Evolutionary conservation across 2,113 vertebrate species (phyloP), one percentile per base, ranked within the genome.

Genomic region (Bagarius yarrelli): DNA sequence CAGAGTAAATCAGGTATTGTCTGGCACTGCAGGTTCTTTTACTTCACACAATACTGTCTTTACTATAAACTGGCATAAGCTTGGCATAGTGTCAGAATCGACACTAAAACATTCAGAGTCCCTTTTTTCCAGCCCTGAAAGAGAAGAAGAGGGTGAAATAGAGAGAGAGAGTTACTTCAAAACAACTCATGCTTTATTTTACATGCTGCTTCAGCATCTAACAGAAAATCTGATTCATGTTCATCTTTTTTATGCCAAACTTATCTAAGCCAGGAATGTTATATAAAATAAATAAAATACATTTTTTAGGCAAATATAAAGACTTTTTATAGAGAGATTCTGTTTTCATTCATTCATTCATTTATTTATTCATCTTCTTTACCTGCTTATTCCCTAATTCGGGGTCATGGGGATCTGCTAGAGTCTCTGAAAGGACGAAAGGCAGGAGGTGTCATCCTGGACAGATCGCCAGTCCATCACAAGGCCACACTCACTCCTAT

Each of bases 71-170:
- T 85, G 83, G 86, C 86, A 79, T 85, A 23, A 87, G 83, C 56
- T 82, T 89, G 87, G 86, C 85, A 83, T 83, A 66, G 67, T 59
- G 79, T 91, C 89, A 89, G 83, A 88, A 90, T 84, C 80, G 83
- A 84, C 59, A 85, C 5, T 2, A 55, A 63, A 84, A 84, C 82
- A 63, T 81, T n/a, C 8, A 50, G 60, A 40, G 73, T 87, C 78
- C 75, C 73, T 16, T 4, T 16, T 4, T 5, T 13, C 72, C 77
- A 57, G 60, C 76, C 79, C 1, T 53, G 44, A 40, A 56, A 81
- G 2, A 50, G 53, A 59, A 40, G 34, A 16, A 59, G 23, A 12
- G 64, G 21, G 50, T 57, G 64, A 73, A 53, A 72, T 3, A 78
- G 25, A 44, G 64, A 78, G 25, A 44, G 64, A 55, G 21, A 70